Percentiles rank a stretch among this genome's conserved stretches.
Conservation (phyloP, 2,888 invertebrate species). For the Cabera pusaria region DNA sequence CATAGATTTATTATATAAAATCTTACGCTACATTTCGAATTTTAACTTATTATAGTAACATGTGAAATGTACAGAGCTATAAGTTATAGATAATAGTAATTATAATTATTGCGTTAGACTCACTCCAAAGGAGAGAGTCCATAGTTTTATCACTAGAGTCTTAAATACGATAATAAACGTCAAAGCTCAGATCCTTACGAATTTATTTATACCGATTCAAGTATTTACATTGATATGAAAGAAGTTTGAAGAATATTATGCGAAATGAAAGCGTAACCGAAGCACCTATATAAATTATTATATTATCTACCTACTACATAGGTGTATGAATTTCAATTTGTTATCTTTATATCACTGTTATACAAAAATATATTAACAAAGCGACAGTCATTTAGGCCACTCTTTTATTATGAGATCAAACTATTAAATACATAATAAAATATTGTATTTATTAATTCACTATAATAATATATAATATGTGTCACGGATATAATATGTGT, state of each 20-base stretch:
- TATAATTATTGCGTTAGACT: conserved; percentile 81
- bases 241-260: conserved; percentile 60
- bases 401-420: too few relatives aligned
- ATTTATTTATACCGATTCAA: conserved; percentile 62
- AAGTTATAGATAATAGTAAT: conserved; percentile 75
- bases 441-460: too few relatives aligned
- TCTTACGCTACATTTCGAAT: conserved; percentile 78
- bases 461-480: too few relatives aligned
- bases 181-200: conserved; percentile 80
- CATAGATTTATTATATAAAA: conserved; percentile 83
- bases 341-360: conserved; percentile 1
- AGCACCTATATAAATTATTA: conserved; percentile 64
- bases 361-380: too few relatives aligned
- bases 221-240: conserved; percentile 81
- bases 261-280: conserved; percentile 58
- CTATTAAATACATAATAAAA: too few relatives aligned
- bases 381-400: too few relatives aligned
- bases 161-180: conserved; percentile 75
- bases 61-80: conserved; percentile 81
- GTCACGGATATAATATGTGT: too few relatives aligned
- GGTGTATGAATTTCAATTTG: conserved; percentile 32
- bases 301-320: conserved; percentile 32
- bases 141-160: conserved; percentile 65
- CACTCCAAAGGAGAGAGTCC: conserved; percentile 59
- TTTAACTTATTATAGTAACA: conserved; percentile 79